A percentile compares a stretch with the other conserved stretches of the same genome.
phyloP scores from a whole-genome alignment of 2,888 invertebrate genomes.

The Orchesella flavescens region DNA sequence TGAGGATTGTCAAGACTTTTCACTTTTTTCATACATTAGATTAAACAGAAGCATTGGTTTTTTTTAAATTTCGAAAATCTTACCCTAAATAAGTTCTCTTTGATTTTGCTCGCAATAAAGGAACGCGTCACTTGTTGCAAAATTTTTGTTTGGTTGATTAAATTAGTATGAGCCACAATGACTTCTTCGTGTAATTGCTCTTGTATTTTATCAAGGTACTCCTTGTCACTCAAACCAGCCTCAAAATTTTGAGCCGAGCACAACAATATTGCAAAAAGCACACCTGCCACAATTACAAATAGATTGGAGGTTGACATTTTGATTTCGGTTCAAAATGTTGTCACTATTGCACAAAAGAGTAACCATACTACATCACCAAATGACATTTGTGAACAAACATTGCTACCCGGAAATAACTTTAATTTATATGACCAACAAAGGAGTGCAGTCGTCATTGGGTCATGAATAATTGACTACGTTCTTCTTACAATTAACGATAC shows the following conservation, averaged over 20 bases:
- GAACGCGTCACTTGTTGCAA: conserved; percentile 62
- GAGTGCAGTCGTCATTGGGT: background rate
- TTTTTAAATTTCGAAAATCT: background rate
- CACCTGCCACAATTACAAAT: background rate
- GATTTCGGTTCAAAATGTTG: background rate
- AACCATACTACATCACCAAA: background rate
- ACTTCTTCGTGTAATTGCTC: conserved; percentile 60
- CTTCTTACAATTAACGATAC: background rate
- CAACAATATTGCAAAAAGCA: background rate
- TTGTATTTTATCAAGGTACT: conserved; percentile 65
- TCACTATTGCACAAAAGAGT: background rate
- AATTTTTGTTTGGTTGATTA: conserved; percentile 65
- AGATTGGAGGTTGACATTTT: background rate
- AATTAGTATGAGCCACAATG: conserved; percentile 42
- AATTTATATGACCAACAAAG: conserved; percentile 14
- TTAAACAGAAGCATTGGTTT: too few species aligned
- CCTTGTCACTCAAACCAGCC: conserved; percentile 65
- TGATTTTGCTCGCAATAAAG: conserved; percentile 69
- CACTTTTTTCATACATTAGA: too few species aligned
- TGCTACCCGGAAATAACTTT: conserved; percentile 5
- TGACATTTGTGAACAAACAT: background rate
- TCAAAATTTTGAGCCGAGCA: conserved; percentile 63
- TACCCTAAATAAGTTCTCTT: conserved; percentile 70
- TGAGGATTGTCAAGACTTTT: background rate
- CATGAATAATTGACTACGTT: background rate